phyloP scores from a whole-genome alignment of 2,113 vertebrate species.

The Pachycephala philippinensis region DNA sequence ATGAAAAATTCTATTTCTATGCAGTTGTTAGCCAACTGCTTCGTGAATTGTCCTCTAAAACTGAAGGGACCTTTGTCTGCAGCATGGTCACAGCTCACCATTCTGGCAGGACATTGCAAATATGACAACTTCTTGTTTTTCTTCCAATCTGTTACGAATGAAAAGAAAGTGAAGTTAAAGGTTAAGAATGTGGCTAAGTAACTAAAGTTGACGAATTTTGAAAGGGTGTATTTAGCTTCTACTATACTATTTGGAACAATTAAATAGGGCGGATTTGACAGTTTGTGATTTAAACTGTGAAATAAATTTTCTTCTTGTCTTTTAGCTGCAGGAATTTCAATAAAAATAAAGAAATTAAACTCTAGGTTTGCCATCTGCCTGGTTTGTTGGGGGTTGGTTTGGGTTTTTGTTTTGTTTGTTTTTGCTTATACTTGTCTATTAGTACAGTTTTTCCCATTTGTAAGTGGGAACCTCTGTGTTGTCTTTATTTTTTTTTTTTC shows the following conservation, averaged over 20 bases:
- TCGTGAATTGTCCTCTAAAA: not conserved
- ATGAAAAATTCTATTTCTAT: not conserved
- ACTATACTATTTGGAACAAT: not conserved
- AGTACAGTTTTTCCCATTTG: not conserved
- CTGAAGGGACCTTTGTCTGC: not conserved
- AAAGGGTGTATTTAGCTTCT: not conserved
- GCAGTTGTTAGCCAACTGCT: not conserved
- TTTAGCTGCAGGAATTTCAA: not conserved
- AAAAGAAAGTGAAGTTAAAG: conserved; percentile 1
- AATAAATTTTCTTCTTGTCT: not conserved
- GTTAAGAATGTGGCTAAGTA: conserved; percentile 4
- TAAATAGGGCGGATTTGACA: not conserved
- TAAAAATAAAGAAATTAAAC: not conserved
- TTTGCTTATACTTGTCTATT: not conserved
- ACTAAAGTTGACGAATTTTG: not conserved
- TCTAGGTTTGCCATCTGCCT: not conserved
- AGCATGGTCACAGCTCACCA: not conserved
- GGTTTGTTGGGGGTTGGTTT: not conserved
- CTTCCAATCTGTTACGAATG: not conserved
- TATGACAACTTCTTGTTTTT: not conserved
- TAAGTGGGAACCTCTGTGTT: not conserved
- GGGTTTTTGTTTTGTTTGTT: not conserved
- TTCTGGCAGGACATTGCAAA: not conserved
- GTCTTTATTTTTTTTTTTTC: not conserved
- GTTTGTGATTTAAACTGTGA: not conserved